Evolutionary conservation across 2,888 invertebrate genomes (phyloP).

Genomic region (Pinctada fucata): DNA sequence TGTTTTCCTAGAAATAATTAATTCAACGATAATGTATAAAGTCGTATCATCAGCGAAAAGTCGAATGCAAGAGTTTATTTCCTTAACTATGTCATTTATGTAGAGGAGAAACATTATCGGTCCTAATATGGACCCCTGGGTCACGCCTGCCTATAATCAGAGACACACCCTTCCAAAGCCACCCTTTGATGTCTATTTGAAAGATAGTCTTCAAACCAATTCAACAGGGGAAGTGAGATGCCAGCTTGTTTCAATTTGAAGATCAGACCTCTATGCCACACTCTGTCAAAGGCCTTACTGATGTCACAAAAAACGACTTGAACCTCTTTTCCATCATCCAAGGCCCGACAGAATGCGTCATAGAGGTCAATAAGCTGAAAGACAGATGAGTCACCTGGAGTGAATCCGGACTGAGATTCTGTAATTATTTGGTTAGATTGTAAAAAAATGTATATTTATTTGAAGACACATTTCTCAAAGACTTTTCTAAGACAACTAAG

Average conservation of each 20-base stretch:
- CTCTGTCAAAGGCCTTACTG: conserved; percentile 15
- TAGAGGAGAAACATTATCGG: conserved; percentile 33
- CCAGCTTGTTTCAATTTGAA: conserved; percentile 40
- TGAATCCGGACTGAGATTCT: conserved; percentile 33
- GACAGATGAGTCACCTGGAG: conserved; percentile 33
- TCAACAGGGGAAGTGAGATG: conserved; percentile 14
- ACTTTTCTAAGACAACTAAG: conserved; percentile 32
- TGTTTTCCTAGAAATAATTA: no score
- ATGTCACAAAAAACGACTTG: conserved; percentile 42
- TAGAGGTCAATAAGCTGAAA: conserved; percentile 39
- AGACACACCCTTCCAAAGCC: neutral
- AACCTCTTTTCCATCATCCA: conserved; percentile 23
- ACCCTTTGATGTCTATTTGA: conserved; percentile 26
- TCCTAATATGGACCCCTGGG: conserved; percentile 18
- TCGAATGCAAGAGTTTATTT: neutral
- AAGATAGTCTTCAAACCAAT: conserved; percentile 31
- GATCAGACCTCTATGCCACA: conserved; percentile 39
- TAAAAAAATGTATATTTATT: conserved; percentile 36
- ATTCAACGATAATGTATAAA: no score
- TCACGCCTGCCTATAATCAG: neutral
- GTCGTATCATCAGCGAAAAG: neutral
- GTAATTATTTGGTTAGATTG: conserved; percentile 26
- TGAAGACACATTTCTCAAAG: conserved; percentile 35
- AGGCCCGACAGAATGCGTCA: conserved; percentile 26
- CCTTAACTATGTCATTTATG: conserved; percentile 37